Evolutionary conservation across 2,797 vertebrate species (phyloP), one percentile per base, ranked within the genome.

Genomic region (Sebastes taczanowskii): DNA sequence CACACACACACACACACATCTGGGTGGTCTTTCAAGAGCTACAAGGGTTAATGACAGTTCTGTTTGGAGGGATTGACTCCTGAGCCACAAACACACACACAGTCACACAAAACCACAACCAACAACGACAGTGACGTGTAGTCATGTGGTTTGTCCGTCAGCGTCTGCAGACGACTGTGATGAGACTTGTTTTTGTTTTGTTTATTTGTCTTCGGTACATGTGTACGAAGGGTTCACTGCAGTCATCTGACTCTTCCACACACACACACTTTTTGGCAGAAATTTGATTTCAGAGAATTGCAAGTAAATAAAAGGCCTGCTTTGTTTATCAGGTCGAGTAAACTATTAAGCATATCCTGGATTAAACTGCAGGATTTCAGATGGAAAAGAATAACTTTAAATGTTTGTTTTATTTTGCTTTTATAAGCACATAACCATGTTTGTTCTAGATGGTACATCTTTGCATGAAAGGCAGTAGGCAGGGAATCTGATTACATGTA

Each of bases 21-120:
- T 93, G 93, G 93, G 92, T 94, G 92, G 93, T 94, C 94, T 80
- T 64, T 78, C 63, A 68, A 75, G 60, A 87, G 84, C 62, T 64
- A 85, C 82, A 87, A 80, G 89, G 91, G 91, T 94, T 93, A 93
- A 90, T 92, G 81, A 89, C 67, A 72, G 86, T 77, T 72, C 61
- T 87, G 85, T 92, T 89, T 84, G 64, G 61, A 82, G 61, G 81
- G 82, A 89, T 76, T 80, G 84, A 84, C 86, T 84, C 56, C 52
- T 80, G 56, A 87, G 14, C 71, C 18, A 70, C 42, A 78, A 11
- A 67, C 29, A 73, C 59, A n/a, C 30, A 32, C 23, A 52, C 4
- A 65, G 16, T 30, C 58, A 71, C 77, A 84, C 75, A 71, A 60
- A 60, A 64, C 53, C 3, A 16, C 46, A 62, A 52, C 42, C n/a